Percentiles rank a stretch among this genome's conserved stretches.
These are phyloP conservation scores for Dryomyza anilis DNA, from an alignment of 2,888 invertebrate species.

Conservation along the genomic window DNA sequence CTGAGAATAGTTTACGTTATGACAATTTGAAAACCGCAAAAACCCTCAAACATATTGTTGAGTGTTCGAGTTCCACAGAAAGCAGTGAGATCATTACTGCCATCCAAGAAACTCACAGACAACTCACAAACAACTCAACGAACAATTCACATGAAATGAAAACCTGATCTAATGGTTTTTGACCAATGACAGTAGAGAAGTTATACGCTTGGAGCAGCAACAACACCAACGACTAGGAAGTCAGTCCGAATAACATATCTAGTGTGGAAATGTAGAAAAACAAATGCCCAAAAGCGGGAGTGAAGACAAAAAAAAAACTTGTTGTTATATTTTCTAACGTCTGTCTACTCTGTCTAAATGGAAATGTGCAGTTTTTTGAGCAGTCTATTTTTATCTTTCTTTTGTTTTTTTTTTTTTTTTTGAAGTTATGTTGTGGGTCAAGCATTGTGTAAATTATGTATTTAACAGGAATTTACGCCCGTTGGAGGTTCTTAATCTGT, in stretches of 20 bases:
- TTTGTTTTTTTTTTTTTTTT: neutral
- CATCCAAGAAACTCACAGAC: too few relatives aligned
- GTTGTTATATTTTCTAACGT: too few relatives aligned
- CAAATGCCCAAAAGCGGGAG: neutral
- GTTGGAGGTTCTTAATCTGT: too few relatives aligned
- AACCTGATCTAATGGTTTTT: conserved; percentile 14
- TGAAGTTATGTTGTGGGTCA: neutral
- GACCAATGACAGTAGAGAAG: too few relatives aligned
- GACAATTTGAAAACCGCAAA: too few relatives aligned
- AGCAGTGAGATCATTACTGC: conserved; percentile 1
- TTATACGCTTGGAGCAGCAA: too few relatives aligned
- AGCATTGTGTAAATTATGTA: neutral
- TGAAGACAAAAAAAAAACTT: neutral
- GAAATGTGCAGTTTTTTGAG: too few relatives aligned
- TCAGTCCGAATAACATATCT: neutral
- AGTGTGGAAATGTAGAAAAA: neutral
- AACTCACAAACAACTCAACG: neutral
- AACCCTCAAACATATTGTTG: too few relatives aligned
- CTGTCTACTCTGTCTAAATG: too few relatives aligned
- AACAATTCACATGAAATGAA: neutral
- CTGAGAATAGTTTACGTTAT: too few relatives aligned
- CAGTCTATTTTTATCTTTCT: too few relatives aligned
- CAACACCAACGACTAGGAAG: neutral
- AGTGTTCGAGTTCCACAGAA: conserved; percentile 1
- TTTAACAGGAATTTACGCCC: neutral